Evolutionary conservation across 2,113 vertebrate species (phyloP).

Genomic region (Pongo abelii): DNA sequence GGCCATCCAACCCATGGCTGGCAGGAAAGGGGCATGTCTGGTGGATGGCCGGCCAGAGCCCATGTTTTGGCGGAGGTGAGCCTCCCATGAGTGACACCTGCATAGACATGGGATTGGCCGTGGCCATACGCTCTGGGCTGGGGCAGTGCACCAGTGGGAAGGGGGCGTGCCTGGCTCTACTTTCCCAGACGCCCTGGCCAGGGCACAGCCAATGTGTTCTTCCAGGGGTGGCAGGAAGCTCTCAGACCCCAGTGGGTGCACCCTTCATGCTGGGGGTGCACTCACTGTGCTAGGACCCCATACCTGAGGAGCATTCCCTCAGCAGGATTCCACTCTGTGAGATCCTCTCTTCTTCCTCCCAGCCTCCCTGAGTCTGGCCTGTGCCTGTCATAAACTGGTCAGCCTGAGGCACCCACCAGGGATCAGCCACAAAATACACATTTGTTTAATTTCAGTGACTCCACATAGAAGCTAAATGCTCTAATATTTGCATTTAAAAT

Average conservation of each 20-base stretch:
- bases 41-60: background rate
- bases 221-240: background rate
- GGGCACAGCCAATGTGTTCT: background rate
- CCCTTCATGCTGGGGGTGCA: background rate
- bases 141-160: background rate
- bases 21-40: background rate
- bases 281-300: background rate
- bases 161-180: background rate
- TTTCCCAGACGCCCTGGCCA: background rate
- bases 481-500: background rate
- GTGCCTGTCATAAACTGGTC: background rate
- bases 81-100: background rate
- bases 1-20: background rate
- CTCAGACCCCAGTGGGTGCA: background rate
- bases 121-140: background rate
- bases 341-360: background rate
- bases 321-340: fast-evolving
- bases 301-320: background rate
- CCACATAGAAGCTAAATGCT: background rate
- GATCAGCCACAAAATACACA: background rate
- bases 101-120: background rate
- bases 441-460: background rate
- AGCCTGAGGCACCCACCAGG: background rate
- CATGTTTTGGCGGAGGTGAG: background rate
- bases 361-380: background rate